These are phyloP conservation scores for Tyrophagus putrescentiae DNA, from an alignment of 1,140 invertebrate species.

Conservation along the genomic window DNA sequence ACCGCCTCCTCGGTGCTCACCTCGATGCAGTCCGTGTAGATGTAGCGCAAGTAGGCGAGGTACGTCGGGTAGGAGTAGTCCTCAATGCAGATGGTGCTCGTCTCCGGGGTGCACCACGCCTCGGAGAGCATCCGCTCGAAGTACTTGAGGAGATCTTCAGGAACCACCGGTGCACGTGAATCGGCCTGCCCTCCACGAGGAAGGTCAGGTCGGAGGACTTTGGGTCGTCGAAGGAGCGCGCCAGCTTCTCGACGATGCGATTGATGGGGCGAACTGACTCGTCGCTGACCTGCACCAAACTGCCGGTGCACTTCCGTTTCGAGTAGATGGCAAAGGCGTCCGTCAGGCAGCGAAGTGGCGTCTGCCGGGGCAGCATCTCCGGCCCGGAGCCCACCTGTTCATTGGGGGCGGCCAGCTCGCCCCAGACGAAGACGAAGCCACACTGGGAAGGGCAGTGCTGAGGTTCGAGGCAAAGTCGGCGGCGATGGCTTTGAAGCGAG, in stretches of 20 bases:
- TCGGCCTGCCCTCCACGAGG: conserved; percentile 1
- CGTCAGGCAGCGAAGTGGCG: background rate
- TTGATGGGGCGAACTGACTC: background rate
- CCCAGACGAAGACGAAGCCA: conserved; percentile 16
- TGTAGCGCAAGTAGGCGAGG: conserved; percentile 7
- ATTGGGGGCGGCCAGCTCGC: background rate
- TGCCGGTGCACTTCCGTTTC: background rate
- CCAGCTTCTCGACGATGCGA: conserved; percentile 7
- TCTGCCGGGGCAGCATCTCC: background rate
- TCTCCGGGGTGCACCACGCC: background rate
- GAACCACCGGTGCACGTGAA: conserved; percentile 19
- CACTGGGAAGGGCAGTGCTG: background rate
- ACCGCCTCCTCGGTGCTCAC: background rate
- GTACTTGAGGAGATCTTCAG: conserved; percentile 1
- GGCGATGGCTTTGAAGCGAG: conserved; percentile 9
- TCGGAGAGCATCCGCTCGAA: conserved; percentile 11
- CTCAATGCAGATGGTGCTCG: background rate
- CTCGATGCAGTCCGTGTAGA: conserved; percentile 17
- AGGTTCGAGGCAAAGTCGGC: conserved; percentile 8
- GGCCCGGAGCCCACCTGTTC: background rate
- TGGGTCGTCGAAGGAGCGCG: conserved; percentile 14
- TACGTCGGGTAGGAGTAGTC: conserved; percentile 10
- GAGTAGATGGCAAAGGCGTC: conserved; percentile 8
- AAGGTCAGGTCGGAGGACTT: background rate
- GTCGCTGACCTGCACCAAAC: background rate